Evolutionary conservation across 2,888 invertebrate genomes (phyloP).

Genomic region (Dichetophora obliterata): DNA sequence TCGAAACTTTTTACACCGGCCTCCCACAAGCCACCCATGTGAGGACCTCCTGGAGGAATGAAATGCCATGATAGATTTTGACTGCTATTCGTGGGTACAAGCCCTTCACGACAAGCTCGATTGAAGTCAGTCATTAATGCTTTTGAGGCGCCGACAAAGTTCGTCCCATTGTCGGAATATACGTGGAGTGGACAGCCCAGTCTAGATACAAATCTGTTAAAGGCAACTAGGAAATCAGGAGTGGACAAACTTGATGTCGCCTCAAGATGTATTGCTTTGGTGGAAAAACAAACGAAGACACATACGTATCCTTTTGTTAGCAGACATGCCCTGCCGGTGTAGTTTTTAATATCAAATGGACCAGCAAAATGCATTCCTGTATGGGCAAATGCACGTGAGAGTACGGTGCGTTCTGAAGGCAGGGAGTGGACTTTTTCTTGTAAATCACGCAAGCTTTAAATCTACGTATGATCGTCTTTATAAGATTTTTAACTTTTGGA

Average conservation of each 20-base stretch:
- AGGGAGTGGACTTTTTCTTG: no score
- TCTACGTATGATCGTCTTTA: no score
- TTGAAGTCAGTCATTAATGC: slow-evolving; percentile 19
- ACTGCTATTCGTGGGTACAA: no score
- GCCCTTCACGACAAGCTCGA: no score
- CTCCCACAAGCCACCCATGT: no score
- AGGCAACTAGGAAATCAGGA: slow-evolving; percentile 44
- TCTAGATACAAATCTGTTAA: slow-evolving; percentile 39
- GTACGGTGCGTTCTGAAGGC: not conserved
- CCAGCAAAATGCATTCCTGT: not conserved
- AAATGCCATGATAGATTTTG: no score
- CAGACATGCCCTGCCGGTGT: not conserved
- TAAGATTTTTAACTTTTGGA: no score
- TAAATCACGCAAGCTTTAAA: no score
- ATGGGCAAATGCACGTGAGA: not conserved
- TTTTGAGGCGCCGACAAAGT: slow-evolving; percentile 27
- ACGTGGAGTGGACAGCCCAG: slow-evolving; percentile 41
- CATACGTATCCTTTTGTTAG: slow-evolving; percentile 45
- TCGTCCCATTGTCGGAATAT: slow-evolving; percentile 43
- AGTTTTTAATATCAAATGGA: no score
- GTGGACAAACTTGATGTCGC: slow-evolving; percentile 37
- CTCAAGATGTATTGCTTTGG: slow-evolving; percentile 44
- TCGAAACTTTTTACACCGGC: not conserved
- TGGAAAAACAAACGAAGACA: slow-evolving; percentile 45
- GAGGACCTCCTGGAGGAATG: no score